Base-by-base conservation (phyloP, 1,140 invertebrate genomes). In the Triops cancriformis region DNA sequence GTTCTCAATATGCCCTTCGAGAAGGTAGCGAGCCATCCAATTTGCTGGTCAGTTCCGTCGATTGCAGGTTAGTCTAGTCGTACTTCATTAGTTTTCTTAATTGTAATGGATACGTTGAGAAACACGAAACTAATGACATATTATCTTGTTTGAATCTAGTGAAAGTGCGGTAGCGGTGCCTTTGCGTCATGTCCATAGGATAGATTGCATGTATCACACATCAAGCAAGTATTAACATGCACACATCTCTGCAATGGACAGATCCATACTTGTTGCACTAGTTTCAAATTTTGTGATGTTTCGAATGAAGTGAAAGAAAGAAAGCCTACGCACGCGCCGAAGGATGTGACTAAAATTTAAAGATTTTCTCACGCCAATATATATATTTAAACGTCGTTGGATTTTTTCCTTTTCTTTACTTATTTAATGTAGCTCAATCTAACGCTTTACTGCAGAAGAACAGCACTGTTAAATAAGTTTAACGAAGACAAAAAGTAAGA, bases 181-280 rank as follows among this genome's bases (percentile, higher is more conserved):
- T 64, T 64, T 64, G 51, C 51, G 23, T 64, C 51, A 64, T 64
- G 51, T 64, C 51, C 51, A 64, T 64, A 64, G 51, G 51, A 64
- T 64, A 64, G 51, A 64, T 64, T 64, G 51, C n/a, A 64, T 64
- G 51, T 64, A 64, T 64, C 51, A 64, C 51, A n/a, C 10, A 12
- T 64, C 51, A 64, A 64, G 14, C 51, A 64, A 64, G 51, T 64
- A 64, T 64, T 64, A 64, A 64, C n/a, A 14, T 37, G 31, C 31
- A 37, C 31, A 37, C 31, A 37, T 37, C 31, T 37, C 31, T 37
- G 31, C 31, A 37, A 7, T 37, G 31, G 31, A 37, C 51, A 18
- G 14, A 64, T 14, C 6, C 14, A 64, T 64, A 64, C 14, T 64
- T 64, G 23, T 23, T 64, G 51, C 51, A 64, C 51, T 64, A 64